These are phyloP conservation scores for Calephelis perditalis DNA, from an alignment of 2,888 invertebrate genomes.

Conservation along the genomic window DNA sequence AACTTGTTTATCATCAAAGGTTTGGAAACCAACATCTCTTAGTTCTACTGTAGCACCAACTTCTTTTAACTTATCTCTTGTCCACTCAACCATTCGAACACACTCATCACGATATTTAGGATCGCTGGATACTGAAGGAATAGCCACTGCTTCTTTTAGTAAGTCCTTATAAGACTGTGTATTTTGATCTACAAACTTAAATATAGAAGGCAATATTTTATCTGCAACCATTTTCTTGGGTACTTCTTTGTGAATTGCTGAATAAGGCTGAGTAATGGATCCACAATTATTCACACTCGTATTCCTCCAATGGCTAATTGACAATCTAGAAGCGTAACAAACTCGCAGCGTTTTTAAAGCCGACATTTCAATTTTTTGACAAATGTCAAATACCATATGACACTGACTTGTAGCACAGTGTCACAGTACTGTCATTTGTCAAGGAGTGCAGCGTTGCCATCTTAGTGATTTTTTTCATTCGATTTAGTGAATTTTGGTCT, in stretches of 20 bases:
- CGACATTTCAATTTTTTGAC: constrained; percentile 26
- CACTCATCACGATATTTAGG: constrained; percentile 89
- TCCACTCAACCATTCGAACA: constrained; percentile 92
- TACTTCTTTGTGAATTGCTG: constrained; percentile 39
- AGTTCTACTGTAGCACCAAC: constrained; percentile 85
- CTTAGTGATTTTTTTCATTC: too few relatives aligned
- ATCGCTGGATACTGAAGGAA: constrained; percentile 97
- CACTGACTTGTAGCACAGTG: too few relatives aligned
- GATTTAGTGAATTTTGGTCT: too few relatives aligned
- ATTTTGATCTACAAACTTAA: constrained; percentile 88
- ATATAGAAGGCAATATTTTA: constrained; percentile 57
- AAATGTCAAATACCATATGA: constrained; percentile 12
- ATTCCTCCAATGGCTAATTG: constrained; percentile 33
- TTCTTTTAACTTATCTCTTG: constrained; percentile 80
- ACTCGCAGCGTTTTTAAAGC: constrained; percentile 39
- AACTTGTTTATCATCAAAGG: constrained; percentile 83
- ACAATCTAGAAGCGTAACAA: constrained; percentile 42
- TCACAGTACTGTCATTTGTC: too few relatives aligned
- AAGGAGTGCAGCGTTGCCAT: too few relatives aligned
- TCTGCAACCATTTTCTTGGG: constrained; percentile 54
- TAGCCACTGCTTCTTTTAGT: constrained; percentile 91
- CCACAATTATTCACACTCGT: constrained; percentile 33
- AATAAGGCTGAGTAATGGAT: constrained; percentile 36
- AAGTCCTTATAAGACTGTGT: constrained; percentile 86
- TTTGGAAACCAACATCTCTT: constrained; percentile 87